Evolutionary conservation across 2,113 vertebrate species (phyloP).

Genomic region (Tretioscincus oriximinensis): DNA sequence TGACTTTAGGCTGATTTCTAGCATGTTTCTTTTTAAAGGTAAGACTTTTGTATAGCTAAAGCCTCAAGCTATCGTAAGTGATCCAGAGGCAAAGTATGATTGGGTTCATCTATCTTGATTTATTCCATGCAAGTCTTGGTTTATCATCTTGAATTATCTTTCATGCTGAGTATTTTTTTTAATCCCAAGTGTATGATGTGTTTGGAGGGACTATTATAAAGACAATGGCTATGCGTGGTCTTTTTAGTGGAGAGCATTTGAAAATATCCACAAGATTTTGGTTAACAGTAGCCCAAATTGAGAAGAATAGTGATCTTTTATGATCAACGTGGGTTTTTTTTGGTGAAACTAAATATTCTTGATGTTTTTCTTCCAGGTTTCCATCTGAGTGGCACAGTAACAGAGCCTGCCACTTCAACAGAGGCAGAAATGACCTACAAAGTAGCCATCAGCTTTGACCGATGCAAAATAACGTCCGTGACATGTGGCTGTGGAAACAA

Average conservation of each 20-base stretch:
- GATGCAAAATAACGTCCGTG: slow-evolving; percentile 99
- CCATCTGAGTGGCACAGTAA: slow-evolving; percentile 96
- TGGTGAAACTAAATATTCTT: slow-evolving; percentile 13
- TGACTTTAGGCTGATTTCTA: too few relatives aligned
- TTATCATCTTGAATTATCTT: background rate
- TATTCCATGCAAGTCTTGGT: background rate
- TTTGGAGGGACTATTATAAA: background rate
- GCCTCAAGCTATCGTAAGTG: background rate
- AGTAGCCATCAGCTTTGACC: slow-evolving; percentile 98
- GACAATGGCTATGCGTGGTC: background rate
- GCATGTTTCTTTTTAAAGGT: too few relatives aligned
- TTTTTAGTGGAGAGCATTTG: background rate
- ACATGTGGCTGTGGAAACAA: slow-evolving; percentile 97
- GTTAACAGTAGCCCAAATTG: background rate
- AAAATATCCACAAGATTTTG: rapidly evolving
- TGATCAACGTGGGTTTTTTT: background rate
- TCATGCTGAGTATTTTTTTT: background rate
- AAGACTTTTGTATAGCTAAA: too few relatives aligned
- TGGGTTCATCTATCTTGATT: background rate
- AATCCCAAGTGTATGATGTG: background rate
- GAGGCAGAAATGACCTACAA: slow-evolving; percentile 93
- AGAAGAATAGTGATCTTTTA: background rate
- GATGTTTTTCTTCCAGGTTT: slow-evolving; percentile 78
- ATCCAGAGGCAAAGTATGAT: background rate
- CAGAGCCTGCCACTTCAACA: slow-evolving; percentile 83